Evolutionary conservation across 2,888 invertebrate genomes (phyloP), one percentile per base, ranked within the genome.

Genomic region (Drosophila paracracens): DNA sequence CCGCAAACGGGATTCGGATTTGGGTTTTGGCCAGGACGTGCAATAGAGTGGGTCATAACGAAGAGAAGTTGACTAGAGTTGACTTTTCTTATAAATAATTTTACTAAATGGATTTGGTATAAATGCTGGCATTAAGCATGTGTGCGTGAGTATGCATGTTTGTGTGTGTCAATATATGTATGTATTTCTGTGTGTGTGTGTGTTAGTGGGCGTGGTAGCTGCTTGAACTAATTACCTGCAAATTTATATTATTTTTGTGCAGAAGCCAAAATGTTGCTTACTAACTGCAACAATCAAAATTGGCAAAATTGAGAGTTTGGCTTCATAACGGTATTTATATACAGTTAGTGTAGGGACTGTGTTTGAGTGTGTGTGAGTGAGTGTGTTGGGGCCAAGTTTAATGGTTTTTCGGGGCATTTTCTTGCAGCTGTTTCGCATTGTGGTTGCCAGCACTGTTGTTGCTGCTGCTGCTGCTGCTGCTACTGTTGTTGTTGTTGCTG

Each of bases 21-120:
- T 74, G 72, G 79, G 82, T 75, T 74, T 75, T 25, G 36, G 74
- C 71, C 76, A 60, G 40, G n/a, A 69, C 27, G 50, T 31, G 31
- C 31, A n/a, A 29, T 29, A 10, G 56, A 48, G 21, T 31, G 51
- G 29, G 46, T n/a, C 33, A 13, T 2, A 27, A 2, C 54, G 18
- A n/a, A n/a, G 62, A 50, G 11, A 29, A 48, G 52, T 50, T 54
- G 54, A 69, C 46, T 38, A 48, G 61, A 76, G 68, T 74, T 74
- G 82, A 87, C 70, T 88, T 86, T 90, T 83, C 90, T 81, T 87
- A 90, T 87, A 87, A 87, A 90, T 87, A 87, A 90, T 87, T 88
- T 86, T 66, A 72, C 89, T 88, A 90, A 87, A 87, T 87, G 90
- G 89, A 88, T 90, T 90, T 90, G 73, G 81, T 76, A 89, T 90